These are phyloP conservation scores for Tuta absoluta DNA, from an alignment of 2,888 invertebrate species.

Conservation along the genomic window DNA sequence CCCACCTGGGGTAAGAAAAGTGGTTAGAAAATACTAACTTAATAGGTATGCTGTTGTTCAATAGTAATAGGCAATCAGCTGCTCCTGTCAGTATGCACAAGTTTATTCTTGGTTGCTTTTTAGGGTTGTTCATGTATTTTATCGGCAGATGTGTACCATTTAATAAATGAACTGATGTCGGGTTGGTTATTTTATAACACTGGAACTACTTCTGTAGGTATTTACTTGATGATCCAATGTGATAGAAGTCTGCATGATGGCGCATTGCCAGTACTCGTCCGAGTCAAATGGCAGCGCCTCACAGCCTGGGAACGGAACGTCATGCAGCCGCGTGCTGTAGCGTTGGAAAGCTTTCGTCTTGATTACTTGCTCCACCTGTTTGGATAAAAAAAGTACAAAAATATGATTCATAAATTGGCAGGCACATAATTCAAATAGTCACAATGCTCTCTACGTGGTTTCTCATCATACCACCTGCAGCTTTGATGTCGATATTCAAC, in stretches of 20 bases:
- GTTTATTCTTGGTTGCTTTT: too few relatives aligned
- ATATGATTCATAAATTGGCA: too few relatives aligned
- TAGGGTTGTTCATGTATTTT: too few relatives aligned
- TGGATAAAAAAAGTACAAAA: not conserved
- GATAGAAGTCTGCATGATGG: slow-evolving; percentile 85
- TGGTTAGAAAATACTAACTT: not conserved
- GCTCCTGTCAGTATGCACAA: too few relatives aligned
- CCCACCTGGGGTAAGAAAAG: slow-evolving; percentile 70
- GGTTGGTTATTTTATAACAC: too few relatives aligned
- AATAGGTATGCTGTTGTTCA: too few relatives aligned
- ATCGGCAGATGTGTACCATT: too few relatives aligned
- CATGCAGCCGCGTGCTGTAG: slow-evolving; percentile 62
- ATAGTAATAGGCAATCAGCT: too few relatives aligned
- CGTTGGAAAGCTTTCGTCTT: slow-evolving; percentile 64
- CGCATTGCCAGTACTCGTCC: slow-evolving; percentile 88
- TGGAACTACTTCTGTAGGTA: not conserved
- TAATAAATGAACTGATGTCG: too few relatives aligned
- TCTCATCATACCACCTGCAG: too few relatives aligned
- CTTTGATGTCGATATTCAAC: too few relatives aligned
- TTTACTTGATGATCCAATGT: slow-evolving; percentile 78
- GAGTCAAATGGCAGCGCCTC: slow-evolving; percentile 81
- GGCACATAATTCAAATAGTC: not conserved
- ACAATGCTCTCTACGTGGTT: too few relatives aligned
- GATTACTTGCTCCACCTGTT: slow-evolving; percentile 63
- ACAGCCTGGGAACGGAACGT: slow-evolving; percentile 85